phyloP scores from a whole-genome alignment of 23 tunicate species.

The Styela clava region DNA sequence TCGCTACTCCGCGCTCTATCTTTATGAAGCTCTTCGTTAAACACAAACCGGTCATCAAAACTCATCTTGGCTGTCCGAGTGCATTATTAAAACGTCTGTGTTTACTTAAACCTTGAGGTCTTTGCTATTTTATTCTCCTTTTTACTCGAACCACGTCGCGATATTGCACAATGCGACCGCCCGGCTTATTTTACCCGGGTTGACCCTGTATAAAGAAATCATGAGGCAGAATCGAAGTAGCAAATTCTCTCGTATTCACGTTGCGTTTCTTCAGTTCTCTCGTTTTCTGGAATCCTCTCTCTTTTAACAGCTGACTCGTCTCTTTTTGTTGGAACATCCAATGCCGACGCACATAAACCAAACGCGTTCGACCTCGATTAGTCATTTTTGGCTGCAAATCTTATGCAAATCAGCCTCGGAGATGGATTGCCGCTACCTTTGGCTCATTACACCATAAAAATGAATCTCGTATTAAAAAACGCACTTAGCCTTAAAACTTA shows the following conservation, averaged over 20 bases:
- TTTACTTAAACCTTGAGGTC: background rate
- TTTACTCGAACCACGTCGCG: background rate
- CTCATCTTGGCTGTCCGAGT: background rate
- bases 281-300: background rate
- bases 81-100: background rate
- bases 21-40: background rate
- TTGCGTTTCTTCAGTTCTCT: background rate
- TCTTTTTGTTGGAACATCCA: background rate
- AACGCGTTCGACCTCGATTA: background rate
- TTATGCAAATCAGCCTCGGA: too few relatives aligned
- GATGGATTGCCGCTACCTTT: too few relatives aligned
- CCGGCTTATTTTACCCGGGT: background rate
- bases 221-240: background rate
- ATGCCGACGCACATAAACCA: background rate
- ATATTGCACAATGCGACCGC: background rate
- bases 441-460: too few relatives aligned
- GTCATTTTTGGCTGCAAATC: background rate
- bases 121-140: background rate
- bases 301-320: background rate
- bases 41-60: background rate
- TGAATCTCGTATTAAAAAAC: too few relatives aligned
- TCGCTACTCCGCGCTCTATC: background rate
- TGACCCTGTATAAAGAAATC: background rate
- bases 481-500: too few relatives aligned
- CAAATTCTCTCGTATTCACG: background rate